Evolutionary conservation across 2,113 vertebrate genomes (phyloP).

Genomic region (Crotalus tigris): DNA sequence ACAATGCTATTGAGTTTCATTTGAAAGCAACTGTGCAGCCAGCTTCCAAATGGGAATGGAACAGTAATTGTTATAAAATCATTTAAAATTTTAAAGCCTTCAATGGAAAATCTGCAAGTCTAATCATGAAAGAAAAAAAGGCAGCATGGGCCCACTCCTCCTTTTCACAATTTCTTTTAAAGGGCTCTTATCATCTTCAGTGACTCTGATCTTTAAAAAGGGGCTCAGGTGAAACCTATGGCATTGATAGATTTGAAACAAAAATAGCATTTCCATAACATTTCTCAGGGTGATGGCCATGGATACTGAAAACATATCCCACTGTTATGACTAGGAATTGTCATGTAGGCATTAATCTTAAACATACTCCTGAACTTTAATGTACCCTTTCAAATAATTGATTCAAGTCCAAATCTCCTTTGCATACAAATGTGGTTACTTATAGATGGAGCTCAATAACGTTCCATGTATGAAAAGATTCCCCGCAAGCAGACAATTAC

Average conservation of each 20-base stretch:
- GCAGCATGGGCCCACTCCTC: background rate
- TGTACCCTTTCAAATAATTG: background rate
- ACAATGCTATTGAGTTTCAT: background rate
- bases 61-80: background rate
- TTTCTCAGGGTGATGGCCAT: background rate
- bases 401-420: background rate
- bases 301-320: background rate
- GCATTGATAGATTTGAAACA: background rate
- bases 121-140: background rate
- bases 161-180: background rate
- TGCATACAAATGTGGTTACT: background rate
- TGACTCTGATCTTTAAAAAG: background rate
- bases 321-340: background rate
- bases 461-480: background rate
- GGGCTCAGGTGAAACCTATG: background rate
- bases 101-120: background rate
- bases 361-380: background rate
- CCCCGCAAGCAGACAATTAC: background rate
- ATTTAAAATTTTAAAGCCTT: background rate
- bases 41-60: background rate
- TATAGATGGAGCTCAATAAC: background rate
- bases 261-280: background rate
- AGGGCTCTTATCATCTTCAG: background rate
- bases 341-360: background rate
- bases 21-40: background rate